These are phyloP conservation scores for Artibeus jamaicensis DNA, from an alignment of 2,797 vertebrate genomes.

Conservation along the genomic window DNA sequence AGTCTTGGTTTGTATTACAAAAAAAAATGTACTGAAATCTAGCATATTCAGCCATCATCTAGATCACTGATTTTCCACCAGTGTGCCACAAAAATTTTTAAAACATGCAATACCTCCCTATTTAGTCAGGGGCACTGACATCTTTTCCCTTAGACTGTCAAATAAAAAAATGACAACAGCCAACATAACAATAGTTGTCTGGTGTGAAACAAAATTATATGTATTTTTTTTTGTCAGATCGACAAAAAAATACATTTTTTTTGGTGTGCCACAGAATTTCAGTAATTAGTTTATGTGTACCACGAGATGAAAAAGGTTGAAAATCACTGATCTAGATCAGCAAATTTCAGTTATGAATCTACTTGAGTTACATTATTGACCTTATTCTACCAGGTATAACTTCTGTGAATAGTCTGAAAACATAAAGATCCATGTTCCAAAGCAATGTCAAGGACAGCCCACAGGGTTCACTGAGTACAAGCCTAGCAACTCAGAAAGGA, in stretches of 20 bases:
- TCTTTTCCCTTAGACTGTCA: background rate
- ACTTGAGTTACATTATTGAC: background rate
- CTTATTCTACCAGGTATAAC: background rate
- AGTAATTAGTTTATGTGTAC: background rate
- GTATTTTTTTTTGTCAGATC: background rate
- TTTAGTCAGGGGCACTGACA: too few species aligned
- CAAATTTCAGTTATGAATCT: background rate
- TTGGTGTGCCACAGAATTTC: background rate
- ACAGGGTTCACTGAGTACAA: background rate
- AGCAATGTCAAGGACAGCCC: background rate
- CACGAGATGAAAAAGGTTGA: background rate
- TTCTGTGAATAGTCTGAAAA: background rate
- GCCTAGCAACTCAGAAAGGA: background rate
- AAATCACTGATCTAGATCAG: background rate
- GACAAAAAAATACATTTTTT: background rate
- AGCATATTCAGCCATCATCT: background rate
- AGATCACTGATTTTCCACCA: background rate
- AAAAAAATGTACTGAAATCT: background rate
- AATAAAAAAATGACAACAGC: background rate
- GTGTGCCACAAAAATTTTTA: too few species aligned
- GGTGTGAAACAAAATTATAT: background rate
- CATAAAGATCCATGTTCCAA: background rate
- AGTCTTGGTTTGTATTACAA: background rate
- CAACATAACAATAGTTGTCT: background rate
- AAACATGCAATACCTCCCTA: too few species aligned